Conservation (phyloP, 2,113 vertebrate genomes). For the Syrrhaptes paradoxus region DNA sequence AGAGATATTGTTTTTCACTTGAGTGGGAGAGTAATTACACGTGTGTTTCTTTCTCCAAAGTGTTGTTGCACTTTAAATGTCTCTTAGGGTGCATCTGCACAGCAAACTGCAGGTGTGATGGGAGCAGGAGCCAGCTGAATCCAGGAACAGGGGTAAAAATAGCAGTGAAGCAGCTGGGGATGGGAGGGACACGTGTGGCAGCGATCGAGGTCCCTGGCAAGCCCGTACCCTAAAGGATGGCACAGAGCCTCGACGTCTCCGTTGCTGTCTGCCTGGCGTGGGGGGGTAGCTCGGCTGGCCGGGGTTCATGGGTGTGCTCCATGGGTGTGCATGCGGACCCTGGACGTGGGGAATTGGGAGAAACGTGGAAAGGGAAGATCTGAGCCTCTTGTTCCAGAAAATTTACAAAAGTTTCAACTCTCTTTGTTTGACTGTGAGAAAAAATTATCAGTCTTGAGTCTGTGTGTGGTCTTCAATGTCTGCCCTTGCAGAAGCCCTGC, state of each 20-base stretch:
- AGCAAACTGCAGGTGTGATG: slow-evolving; percentile 24
- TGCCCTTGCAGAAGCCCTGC: not conserved
- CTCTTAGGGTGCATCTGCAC: not conserved
- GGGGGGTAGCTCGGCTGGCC: not conserved
- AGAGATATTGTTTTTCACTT: not conserved
- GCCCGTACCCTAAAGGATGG: not conserved
- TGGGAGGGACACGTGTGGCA: not conserved
- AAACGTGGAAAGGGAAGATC: not conserved
- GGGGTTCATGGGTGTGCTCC: not conserved
- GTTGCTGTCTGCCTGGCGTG: not conserved
- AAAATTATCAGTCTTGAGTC: not conserved
- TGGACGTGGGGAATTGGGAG: not conserved
- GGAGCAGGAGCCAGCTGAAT: not conserved
- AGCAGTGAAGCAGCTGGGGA: not conserved
- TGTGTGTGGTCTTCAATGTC: not conserved
- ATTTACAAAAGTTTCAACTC: not conserved
- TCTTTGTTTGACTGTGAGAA: not conserved
- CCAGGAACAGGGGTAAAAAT: not conserved
- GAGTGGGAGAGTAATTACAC: slow-evolving; percentile 33
- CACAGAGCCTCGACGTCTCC: not conserved
- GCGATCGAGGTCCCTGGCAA: not conserved
- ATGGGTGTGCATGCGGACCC: not conserved
- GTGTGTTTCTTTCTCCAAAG: not conserved
- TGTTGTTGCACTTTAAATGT: not conserved
- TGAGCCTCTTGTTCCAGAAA: not conserved